A percentile compares a stretch with the other conserved stretches of the same genome.
Conservation (phyloP, 1,140 invertebrate species). For the Lasaia peninsularis region DNA sequence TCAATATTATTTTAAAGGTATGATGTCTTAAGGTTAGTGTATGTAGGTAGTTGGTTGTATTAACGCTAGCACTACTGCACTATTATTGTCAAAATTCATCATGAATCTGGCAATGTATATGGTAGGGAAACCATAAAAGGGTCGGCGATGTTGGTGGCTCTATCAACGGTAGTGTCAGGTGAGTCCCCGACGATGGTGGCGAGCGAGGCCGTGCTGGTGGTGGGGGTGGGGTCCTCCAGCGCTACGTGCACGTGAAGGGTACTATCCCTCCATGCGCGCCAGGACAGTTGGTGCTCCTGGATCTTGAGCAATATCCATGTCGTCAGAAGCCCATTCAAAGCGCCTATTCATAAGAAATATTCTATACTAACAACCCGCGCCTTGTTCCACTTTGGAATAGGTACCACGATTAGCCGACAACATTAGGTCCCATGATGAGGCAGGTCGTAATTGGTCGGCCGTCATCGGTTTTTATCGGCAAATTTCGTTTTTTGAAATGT, state of each 20-base stretch:
- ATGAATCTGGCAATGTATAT: constrained; percentile 36
- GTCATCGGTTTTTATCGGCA: too few relatives aligned
- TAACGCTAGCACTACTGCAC: too few relatives aligned
- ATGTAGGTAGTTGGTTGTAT: too few relatives aligned
- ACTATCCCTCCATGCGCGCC: constrained; percentile 66
- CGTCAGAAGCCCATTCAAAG: constrained; percentile 62
- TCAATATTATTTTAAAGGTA: too few relatives aligned
- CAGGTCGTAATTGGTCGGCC: too few relatives aligned
- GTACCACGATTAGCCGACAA: too few relatives aligned
- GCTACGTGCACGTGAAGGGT: constrained; percentile 60
- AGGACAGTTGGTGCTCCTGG: constrained; percentile 66
- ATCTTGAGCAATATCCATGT: constrained; percentile 71
- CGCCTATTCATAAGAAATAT: too few relatives aligned
- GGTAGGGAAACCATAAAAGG: constrained; percentile 50
- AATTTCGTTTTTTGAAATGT: too few relatives aligned
- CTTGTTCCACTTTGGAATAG: too few relatives aligned
- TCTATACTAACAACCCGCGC: too few relatives aligned
- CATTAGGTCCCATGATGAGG: too few relatives aligned
- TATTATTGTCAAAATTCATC: constrained; percentile 19
- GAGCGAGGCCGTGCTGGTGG: constrained; percentile 29
- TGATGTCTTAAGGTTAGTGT: too few relatives aligned
- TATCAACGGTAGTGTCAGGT: constrained; percentile 27
- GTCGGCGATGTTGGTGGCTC: constrained; percentile 51
- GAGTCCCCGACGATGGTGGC: constrained; percentile 27
- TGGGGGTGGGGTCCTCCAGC: constrained; percentile 36